Base-by-base conservation (phyloP, 2,797 vertebrate species). In the Pseudochirops cupreus region DNA sequence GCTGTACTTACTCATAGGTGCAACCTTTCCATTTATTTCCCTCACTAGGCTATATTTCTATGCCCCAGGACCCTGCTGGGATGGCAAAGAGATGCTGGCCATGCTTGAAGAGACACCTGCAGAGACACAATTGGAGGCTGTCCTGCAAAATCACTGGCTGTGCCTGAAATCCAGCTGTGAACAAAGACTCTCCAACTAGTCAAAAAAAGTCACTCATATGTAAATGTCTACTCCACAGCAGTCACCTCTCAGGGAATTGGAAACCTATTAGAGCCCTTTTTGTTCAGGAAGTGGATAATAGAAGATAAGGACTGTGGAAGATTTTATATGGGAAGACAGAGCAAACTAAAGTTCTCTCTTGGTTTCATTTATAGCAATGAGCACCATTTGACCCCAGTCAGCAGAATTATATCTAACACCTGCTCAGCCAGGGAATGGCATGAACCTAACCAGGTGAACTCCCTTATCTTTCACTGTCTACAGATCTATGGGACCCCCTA, bases 101-200 rank as follows among this genome's bases (percentile, higher is more conserved):
- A 82, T 39, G 67, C n/a, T 82, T 82, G n/a, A 82, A 82, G 67
- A 82, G n/a, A 82, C n/a, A 82, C 67, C 67, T 82, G 67, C 67
- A 39, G 67, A 82, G 67, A 82, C n/a, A 67, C 59, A 82, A 82
- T 82, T 82, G 67, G 67, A 82, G 67, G n/a, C 67, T 82, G 67
- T 82, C 67, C 67, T 82, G 67, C 67, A 82, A 82, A 82, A 82
- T 82, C n/a, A 82, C 67, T 82, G n/a, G 67, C n/a, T 82, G 18
- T 9, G 67, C 67, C 67, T 82, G 67, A 46, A 46, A 82, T 82
- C 67, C 67, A 82, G 67, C 67, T 82, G n/a, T 39, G n/a, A 82
- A 82, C n/a, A 82, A 82, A 82, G 67, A 82, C n/a, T 82, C 7
- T 82, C 67, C n/a, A 82, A 82, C 67, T 82, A n/a, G 67, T 82